A percentile compares a stretch with the other conserved stretches of the same genome.
Evolutionary conservation across 2,797 vertebrate species (phyloP).

Genomic region (Sparidentex hasta): DNA sequence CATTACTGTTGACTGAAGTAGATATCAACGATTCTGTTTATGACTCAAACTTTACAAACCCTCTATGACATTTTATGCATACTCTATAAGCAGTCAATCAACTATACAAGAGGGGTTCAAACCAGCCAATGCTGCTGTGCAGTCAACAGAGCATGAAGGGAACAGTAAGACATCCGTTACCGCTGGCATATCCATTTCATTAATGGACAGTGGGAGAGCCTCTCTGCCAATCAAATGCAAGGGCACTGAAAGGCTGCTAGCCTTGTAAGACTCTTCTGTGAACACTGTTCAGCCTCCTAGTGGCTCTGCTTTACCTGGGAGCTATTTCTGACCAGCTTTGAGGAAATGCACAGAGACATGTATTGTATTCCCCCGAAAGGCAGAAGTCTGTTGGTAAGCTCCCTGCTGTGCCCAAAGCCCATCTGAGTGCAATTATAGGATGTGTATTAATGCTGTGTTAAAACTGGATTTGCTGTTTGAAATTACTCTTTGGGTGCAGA

Average conservation of each 20-base stretch:
- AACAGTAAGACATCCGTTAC: conserved; percentile 53
- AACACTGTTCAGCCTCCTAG: conserved; percentile 18
- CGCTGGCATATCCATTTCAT: conserved; percentile 64
- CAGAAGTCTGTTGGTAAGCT: conserved; percentile 28
- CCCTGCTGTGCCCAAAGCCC: conserved; percentile 31
- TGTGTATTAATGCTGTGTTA: conserved; percentile 40
- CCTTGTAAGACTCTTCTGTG: conserved; percentile 44
- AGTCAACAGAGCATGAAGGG: conserved; percentile 39
- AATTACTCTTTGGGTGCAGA: conserved; percentile 49
- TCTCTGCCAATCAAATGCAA: conserved; percentile 64
- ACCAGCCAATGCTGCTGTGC: conserved; percentile 45
- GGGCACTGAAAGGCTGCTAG: conserved; percentile 52
- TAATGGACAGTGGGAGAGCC: conserved; percentile 57
- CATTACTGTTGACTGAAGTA: not conserved
- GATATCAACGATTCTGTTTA: not conserved
- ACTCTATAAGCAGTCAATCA: conserved; percentile 51
- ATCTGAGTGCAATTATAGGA: conserved; percentile 52
- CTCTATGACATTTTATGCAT: conserved; percentile 12
- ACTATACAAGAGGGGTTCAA: conserved; percentile 26
- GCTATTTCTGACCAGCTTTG: conserved; percentile 47
- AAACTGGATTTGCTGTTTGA: conserved; percentile 50
- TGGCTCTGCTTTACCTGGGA: conserved; percentile 30
- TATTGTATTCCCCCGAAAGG: conserved; percentile 44
- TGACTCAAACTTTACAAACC: conserved; percentile 28
- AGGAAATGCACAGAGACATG: conserved; percentile 42